These are phyloP conservation scores for Schizopygopsis pylzovi DNA, from an alignment of 2,797 vertebrate species.

Conservation along the genomic window DNA sequence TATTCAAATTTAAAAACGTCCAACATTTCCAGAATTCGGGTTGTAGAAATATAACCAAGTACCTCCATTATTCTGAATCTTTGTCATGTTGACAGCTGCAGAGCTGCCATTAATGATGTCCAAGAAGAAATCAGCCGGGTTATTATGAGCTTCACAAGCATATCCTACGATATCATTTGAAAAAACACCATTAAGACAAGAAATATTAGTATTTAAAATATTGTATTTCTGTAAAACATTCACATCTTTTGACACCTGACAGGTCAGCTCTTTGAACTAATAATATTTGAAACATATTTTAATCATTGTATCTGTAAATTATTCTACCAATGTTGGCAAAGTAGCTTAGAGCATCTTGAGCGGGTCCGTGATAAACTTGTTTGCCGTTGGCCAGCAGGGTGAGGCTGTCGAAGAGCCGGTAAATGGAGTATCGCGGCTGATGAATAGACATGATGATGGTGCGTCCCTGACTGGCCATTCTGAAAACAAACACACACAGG, in stretches of 20 bases:
- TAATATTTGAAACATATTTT: neutral
- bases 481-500: constrained; percentile 62
- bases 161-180: constrained; percentile 78
- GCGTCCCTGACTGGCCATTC: constrained; percentile 86
- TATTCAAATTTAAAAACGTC: too few species aligned
- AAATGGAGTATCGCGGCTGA: constrained; percentile 94
- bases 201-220: neutral
- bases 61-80: constrained; percentile 68
- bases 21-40: too few species aligned
- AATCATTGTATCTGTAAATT: neutral
- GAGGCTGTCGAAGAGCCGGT: constrained; percentile 87
- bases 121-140: constrained; percentile 94
- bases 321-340: constrained; percentile 83
- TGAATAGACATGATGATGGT: constrained; percentile 96
- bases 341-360: constrained; percentile 81
- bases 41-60: neutral
- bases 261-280: neutral
- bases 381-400: constrained; percentile 87
- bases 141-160: constrained; percentile 88
- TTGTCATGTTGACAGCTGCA: constrained; percentile 71
- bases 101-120: constrained; percentile 91
- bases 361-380: constrained; percentile 87
- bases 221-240: neutral
- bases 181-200: constrained; percentile 22
- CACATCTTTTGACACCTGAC: constrained; percentile 3